Percentiles rank a stretch among this genome's conserved stretches.
phyloP scores from a whole-genome alignment of 2,113 vertebrate genomes.

The Genyomyrus donnyi region DNA sequence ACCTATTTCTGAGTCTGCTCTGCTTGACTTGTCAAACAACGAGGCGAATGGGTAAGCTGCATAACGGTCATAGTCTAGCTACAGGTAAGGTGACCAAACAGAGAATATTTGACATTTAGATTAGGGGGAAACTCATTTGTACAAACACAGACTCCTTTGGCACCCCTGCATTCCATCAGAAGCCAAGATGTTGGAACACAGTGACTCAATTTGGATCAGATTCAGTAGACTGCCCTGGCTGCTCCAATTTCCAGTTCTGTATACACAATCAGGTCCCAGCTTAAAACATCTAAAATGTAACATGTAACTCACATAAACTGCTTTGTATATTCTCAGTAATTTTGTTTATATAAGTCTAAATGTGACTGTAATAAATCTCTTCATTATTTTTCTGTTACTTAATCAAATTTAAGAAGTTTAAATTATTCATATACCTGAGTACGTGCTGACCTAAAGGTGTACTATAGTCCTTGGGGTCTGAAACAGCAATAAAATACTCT shows the following conservation, averaged over 20 bases:
- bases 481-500: not conserved
- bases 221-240: not conserved
- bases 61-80: not conserved
- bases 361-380: not conserved
- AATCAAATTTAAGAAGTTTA: not conserved
- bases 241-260: not conserved
- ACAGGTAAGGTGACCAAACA: not conserved
- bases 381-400: not conserved
- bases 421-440: slow-evolving; percentile 1
- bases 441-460: not conserved
- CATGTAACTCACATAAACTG: not conserved
- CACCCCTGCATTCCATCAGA: not conserved
- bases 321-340: not conserved
- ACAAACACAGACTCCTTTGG: not conserved
- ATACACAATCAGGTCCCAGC: not conserved
- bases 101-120: not conserved
- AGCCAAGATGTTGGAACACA: not conserved
- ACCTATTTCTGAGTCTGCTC: not conserved
- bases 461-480: not conserved
- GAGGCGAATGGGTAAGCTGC: not conserved
- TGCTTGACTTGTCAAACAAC: not conserved
- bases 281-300: not conserved
- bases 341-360: not conserved
- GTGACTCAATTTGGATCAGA: not conserved
- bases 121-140: not conserved